Evolutionary conservation across 2,113 vertebrate species (phyloP).

Genomic region (Otocyon megalotis): DNA sequence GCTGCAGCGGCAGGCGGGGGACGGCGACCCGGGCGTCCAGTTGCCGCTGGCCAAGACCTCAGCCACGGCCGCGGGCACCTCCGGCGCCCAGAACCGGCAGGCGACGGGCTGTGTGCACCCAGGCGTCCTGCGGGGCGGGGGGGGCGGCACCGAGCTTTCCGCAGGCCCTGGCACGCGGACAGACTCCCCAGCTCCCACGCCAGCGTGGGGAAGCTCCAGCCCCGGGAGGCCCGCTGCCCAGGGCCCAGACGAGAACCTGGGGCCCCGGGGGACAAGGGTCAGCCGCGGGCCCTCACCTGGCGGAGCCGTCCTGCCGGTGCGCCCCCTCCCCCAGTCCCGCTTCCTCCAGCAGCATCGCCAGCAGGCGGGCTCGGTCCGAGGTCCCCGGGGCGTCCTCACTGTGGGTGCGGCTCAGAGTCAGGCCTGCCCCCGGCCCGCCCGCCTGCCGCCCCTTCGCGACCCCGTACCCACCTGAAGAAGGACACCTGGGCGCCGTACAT

Average conservation of each 20-base stretch:
- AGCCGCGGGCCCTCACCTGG: slow-evolving; percentile 63
- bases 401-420: background rate
- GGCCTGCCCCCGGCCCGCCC: accelerated
- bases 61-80: slow-evolving; percentile 77
- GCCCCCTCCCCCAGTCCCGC: slow-evolving; percentile 89
- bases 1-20: slow-evolving; percentile 92
- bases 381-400: slow-evolving; percentile 91
- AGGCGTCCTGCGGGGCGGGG: slow-evolving; percentile 40
- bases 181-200: background rate
- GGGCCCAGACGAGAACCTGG: background rate
- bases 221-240: too few species aligned
- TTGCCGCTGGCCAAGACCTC: slow-evolving; percentile 85
- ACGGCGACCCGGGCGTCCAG: slow-evolving; percentile 87
- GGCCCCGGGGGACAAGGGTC: accelerated
- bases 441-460: too few species aligned
- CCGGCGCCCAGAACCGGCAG: slow-evolving; percentile 84
- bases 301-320: slow-evolving; percentile 77
- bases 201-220: accelerated
- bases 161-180: accelerated
- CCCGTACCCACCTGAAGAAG: slow-evolving; percentile 91
- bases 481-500: slow-evolving; percentile 94
- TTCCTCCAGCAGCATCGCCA: slow-evolving; percentile 87
- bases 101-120: background rate
- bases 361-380: slow-evolving; percentile 78
- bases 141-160: too few species aligned